Evolutionary conservation across 2,888 invertebrate species (phyloP).

Genomic region (Tuberolachnus salignus): DNA sequence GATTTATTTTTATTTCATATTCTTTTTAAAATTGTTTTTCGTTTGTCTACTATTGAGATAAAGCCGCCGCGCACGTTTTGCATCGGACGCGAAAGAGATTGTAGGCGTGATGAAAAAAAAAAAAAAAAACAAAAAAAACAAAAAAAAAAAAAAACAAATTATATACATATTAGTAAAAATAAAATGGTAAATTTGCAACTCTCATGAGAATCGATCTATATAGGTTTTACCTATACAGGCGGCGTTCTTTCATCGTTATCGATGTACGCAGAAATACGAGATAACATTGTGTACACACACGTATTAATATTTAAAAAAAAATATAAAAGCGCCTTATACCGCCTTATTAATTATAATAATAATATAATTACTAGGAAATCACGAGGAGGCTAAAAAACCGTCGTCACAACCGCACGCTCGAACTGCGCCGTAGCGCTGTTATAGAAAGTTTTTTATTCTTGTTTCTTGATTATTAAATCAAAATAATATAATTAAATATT

Average conservation of each 20-base stretch:
- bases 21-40: constrained; percentile 13
- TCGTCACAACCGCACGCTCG: background rate
- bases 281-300: constrained; percentile 54
- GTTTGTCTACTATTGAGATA: constrained; percentile 7
- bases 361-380: constrained; percentile 44
- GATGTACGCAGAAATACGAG: constrained; percentile 45
- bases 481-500: constrained; percentile 35
- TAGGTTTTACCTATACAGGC: constrained; percentile 47
- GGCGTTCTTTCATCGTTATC: constrained; percentile 51
- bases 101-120: constrained; percentile 29
- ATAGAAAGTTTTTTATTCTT: constrained; percentile 29
- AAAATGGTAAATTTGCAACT: constrained; percentile 49
- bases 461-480: constrained; percentile 37
- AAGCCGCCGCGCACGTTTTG: constrained; percentile 36
- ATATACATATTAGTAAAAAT: no score
- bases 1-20: no score
- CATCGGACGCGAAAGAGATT: background rate
- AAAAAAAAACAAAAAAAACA: no score
- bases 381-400: background rate
- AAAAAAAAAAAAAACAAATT: no score
- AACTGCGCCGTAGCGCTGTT: no score
- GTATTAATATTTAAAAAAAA: no score
- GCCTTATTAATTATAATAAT: no score
- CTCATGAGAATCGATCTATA: constrained; percentile 53
- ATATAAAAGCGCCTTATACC: constrained; percentile 32